Evolutionary conservation across 2,888 invertebrate species (phyloP).

Genomic region (Xanthorhoe designata): DNA sequence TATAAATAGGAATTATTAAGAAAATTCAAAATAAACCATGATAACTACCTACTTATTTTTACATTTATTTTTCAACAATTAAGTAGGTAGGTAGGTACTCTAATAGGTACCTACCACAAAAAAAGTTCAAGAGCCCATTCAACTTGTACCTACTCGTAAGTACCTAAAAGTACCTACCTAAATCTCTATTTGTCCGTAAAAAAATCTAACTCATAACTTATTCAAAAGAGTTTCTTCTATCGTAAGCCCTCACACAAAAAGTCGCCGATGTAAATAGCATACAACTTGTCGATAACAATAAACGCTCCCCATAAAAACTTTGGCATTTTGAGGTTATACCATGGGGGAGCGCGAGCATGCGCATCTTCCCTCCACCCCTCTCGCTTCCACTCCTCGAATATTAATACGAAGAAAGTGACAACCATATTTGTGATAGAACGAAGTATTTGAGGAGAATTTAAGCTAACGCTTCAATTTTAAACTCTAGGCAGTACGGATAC

Average conservation of each 20-base stretch:
- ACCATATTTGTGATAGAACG: conserved; percentile 57
- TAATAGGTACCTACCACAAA: background rate
- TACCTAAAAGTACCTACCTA: too few species aligned
- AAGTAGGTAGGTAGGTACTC: too few species aligned
- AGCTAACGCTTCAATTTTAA: conserved; percentile 39
- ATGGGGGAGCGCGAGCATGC: conserved; percentile 67
- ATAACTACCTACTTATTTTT: background rate
- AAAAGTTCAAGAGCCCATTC: background rate
- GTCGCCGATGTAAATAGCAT: conserved; percentile 51
- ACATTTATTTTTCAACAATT: background rate
- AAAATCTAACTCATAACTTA: conserved; percentile 37
- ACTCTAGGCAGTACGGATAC: conserved; percentile 47
- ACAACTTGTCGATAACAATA: conserved; percentile 66
- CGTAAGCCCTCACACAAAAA: conserved; percentile 56
- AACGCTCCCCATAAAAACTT: conserved; percentile 64
- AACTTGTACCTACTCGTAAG: background rate
- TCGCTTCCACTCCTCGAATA: conserved; percentile 50
- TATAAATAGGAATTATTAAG: too few species aligned
- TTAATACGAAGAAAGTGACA: conserved; percentile 58
- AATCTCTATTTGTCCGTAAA: conserved; percentile 16
- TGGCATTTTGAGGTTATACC: conserved; percentile 59
- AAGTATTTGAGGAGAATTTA: conserved; percentile 58
- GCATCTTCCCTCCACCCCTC: conserved; percentile 51
- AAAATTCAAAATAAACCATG: too few species aligned
- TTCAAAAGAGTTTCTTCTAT: conserved; percentile 46